Base-by-base conservation (phyloP, 2,888 invertebrate species). In the Hirtodrosophila confusa region DNA sequence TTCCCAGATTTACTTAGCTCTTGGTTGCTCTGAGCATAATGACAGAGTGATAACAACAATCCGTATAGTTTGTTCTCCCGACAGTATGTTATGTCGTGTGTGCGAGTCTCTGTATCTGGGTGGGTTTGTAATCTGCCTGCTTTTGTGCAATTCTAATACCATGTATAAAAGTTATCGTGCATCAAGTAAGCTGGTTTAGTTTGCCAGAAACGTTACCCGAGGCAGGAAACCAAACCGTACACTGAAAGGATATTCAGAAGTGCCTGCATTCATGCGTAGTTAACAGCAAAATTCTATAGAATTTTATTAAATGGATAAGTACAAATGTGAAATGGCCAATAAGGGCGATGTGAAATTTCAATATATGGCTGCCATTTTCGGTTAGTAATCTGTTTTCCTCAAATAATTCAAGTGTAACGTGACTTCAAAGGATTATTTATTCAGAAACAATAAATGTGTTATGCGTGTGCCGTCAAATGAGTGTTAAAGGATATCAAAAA, bases 311-410 rank as follows among this genome's bases (percentile, higher is more conserved):
- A 49, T 53, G 43, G 35, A 51, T 43, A 17, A 31, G 37, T 12
- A 29, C n/a, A 48, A 31, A 40, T 36, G 1, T 9, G 33, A 37
- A 29, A 74, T 77, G 54, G 56, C 41, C n/a, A 27, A 17, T 1
- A 23, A 55, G 6, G 78, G 75, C 33, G 72, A 73, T 51, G 74
- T 79, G 0, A 90, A 80, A 55, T 74, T 85, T 63, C 91, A 91
- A 56, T 90, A 89, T 60, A 69, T 89, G 60, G 89, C 90, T 10
- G 88, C 88, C 17, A 69, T 90, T 29, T 89, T 88, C 66, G 91
- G 91, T 91, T 67, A 69, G 90, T 88, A 39, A 43, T 7, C 8
- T 0, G 1, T 29, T 37, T 11, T 11, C 6, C 4, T 17, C 7
- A 11, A 11, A 3, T 40, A 37, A 23, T 23, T 17, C 5, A 8